Percentiles rank a stretch among this genome's conserved stretches.
These are phyloP conservation scores for Styela plicata DNA, from an alignment of 23 tunicate genomes.

Conservation along the genomic window DNA sequence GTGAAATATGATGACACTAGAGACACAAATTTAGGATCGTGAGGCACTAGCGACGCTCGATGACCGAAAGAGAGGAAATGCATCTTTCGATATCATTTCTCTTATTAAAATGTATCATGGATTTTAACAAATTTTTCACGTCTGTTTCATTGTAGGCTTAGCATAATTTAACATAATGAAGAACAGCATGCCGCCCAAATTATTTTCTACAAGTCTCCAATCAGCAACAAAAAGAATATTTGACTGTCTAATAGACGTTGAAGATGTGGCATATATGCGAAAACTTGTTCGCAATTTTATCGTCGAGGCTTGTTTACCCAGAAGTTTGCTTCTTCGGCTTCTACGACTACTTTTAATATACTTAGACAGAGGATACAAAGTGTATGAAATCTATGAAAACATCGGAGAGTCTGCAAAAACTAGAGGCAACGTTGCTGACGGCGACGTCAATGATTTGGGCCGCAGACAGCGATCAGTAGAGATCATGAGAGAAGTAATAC, in stretches of 20 bases:
- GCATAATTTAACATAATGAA: too few species aligned
- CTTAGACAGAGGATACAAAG: slow-evolving; percentile 26
- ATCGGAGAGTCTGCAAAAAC: slow-evolving; percentile 1
- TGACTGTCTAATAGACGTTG: slow-evolving; percentile 21
- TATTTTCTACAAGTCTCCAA: not conserved
- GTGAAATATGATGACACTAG: too few species aligned
- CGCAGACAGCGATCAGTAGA: slow-evolving; percentile 19
- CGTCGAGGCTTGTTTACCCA: slow-evolving; percentile 1
- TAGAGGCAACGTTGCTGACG: not conserved
- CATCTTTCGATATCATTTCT: too few species aligned
- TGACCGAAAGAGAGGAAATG: too few species aligned
- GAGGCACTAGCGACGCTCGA: too few species aligned
- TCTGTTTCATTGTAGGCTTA: too few species aligned
- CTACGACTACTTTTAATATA: slow-evolving; percentile 13
- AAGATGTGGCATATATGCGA: not conserved
- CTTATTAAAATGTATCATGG: too few species aligned
- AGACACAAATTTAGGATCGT: too few species aligned
- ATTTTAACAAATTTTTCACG: too few species aligned
- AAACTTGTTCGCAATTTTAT: slow-evolving; percentile 18
- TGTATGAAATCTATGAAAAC: not conserved
- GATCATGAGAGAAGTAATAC: slow-evolving; percentile 10
- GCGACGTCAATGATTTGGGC: not conserved
- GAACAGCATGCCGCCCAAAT: not conserved
- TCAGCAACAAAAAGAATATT: not conserved
- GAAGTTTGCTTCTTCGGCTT: slow-evolving; percentile 3